phyloP scores from a whole-genome alignment of 92 coral and sea anemone genomes.

The Montipora capitata region DNA sequence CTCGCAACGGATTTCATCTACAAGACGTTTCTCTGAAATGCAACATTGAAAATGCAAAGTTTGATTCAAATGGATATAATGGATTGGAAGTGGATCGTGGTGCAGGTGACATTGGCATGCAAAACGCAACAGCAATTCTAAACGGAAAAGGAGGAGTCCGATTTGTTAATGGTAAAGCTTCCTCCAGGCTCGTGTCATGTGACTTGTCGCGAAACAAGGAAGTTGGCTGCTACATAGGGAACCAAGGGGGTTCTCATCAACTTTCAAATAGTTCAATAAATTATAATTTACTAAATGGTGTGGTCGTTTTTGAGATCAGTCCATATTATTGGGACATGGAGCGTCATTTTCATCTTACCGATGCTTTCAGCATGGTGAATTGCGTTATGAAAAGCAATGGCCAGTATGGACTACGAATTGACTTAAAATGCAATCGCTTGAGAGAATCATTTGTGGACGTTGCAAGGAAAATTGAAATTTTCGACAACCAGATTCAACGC shows the following conservation, averaged over 20 bases:
- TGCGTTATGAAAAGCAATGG: constrained; percentile 41
- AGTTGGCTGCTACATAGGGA: constrained; percentile 59
- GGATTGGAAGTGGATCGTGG: constrained; percentile 46
- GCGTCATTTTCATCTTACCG: constrained; percentile 34
- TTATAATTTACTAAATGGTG: constrained; percentile 38
- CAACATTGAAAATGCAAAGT: constrained; percentile 17
- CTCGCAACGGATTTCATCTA: constrained; percentile 24
- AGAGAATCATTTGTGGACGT: constrained; percentile 49
- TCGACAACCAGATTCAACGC: constrained; percentile 36
- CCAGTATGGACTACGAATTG: constrained; percentile 53
- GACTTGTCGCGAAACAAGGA: constrained; percentile 30
- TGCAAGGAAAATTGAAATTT: background rate
- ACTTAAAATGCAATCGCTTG: constrained; percentile 33
- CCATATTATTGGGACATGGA: background rate
- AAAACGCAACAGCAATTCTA: constrained; percentile 22
- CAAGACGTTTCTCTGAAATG: constrained; percentile 19
- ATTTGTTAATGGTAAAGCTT: constrained; percentile 52
- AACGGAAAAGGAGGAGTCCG: constrained; percentile 53
- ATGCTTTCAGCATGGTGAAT: constrained; percentile 3
- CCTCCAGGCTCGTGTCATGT: constrained; percentile 14
- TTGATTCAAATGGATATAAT: constrained; percentile 21
- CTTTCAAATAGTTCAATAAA: constrained; percentile 30
- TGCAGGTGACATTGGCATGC: constrained; percentile 35
- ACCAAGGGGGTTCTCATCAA: constrained; percentile 57
- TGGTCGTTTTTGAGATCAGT: constrained; percentile 17